Conservation (phyloP, 2,113 vertebrate genomes). For the Chloroceryle aenea region DNA sequence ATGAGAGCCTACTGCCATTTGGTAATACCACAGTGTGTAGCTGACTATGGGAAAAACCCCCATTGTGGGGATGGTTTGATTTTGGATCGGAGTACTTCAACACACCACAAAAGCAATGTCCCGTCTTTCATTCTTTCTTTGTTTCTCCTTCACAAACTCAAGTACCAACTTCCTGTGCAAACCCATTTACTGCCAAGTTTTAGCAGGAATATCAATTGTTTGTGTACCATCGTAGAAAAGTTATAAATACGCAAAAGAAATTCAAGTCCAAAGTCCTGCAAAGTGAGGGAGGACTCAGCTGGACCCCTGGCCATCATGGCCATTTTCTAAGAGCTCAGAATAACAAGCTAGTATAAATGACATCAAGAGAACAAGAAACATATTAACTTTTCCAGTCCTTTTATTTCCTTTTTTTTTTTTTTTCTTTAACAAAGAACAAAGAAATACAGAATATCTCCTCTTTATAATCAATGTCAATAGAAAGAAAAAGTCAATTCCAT, state of each 20-base stretch:
- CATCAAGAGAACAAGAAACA: neutral
- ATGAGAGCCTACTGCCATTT: neutral
- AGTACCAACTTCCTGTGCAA: neutral
- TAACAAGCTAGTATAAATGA: neutral
- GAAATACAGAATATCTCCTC: neutral
- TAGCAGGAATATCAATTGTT: neutral
- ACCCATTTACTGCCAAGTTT: neutral
- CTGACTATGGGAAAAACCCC: neutral
- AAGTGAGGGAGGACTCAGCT: neutral
- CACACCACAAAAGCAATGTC: neutral
- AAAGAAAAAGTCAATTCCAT: conserved; percentile 2
- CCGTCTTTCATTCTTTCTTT: neutral
- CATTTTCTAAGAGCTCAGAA: neutral
- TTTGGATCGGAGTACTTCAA: neutral
- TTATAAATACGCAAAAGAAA: conserved; percentile 12
- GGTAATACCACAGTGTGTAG: neutral
- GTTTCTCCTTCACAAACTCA: neutral
- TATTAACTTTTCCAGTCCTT: neutral
- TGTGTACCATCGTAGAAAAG: neutral
- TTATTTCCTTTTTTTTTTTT: neutral
- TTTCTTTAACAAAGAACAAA: neutral
- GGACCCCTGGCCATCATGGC: neutral
- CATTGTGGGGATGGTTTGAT: neutral
- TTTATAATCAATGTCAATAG: neutral
- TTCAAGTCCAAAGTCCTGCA: neutral